Evolutionary conservation across 2,113 vertebrate species (phyloP).

Genomic region (Pogona vitticeps): DNA sequence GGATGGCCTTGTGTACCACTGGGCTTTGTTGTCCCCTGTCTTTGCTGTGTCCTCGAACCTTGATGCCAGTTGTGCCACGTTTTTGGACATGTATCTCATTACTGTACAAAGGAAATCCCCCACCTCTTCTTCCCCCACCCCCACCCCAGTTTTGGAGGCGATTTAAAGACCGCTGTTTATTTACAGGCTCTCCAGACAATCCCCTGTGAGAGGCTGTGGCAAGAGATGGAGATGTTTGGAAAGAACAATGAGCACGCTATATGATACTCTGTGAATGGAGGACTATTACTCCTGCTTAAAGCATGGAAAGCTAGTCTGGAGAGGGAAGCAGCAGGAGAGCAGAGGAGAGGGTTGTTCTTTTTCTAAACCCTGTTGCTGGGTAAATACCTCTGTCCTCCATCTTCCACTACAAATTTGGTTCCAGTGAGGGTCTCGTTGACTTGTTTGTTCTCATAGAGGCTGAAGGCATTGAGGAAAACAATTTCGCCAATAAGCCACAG

Average conservation of each 20-base stretch:
- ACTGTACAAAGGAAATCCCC: constrained; percentile 7
- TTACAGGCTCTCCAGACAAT: constrained; percentile 11
- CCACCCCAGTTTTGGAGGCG: not conserved
- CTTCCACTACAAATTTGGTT: not conserved
- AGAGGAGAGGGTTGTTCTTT: no score
- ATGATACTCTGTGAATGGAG: constrained; percentile 43
- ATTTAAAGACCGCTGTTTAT: constrained; percentile 47
- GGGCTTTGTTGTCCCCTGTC: constrained; percentile 19
- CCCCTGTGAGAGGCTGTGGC: constrained; percentile 9
- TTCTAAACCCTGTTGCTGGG: not conserved
- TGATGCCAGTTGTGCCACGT: constrained; percentile 14
- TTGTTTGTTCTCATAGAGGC: not conserved
- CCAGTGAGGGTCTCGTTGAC: not conserved
- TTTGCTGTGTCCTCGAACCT: not conserved
- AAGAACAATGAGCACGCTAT: constrained; percentile 57
- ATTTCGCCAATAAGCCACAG: no score
- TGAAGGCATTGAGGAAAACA: not conserved
- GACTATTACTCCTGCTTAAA: constrained; percentile 23
- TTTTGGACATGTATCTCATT: constrained; percentile 34
- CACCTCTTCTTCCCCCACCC: not conserved
- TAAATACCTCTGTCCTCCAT: not conserved
- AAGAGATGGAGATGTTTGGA: constrained; percentile 21
- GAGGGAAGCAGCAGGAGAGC: not conserved
- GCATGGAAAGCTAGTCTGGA: not conserved
- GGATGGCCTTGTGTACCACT: constrained; percentile 6